These are phyloP conservation scores for Agrotis exclamationis DNA, from an alignment of 2,888 invertebrate genomes.

Conservation along the genomic window DNA sequence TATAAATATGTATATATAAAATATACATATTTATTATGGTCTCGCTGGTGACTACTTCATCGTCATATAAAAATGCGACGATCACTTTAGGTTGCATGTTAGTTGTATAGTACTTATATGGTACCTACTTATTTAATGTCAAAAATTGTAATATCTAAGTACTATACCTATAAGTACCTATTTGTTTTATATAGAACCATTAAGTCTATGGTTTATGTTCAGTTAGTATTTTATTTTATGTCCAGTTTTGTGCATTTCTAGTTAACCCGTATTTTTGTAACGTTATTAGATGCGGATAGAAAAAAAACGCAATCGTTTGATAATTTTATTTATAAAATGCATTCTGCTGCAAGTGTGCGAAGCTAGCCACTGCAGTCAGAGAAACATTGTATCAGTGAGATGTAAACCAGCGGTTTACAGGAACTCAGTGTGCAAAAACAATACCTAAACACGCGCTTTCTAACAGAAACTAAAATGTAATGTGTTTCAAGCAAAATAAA, in stretches of 20 bases:
- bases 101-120: too few relatives aligned
- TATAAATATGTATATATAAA: too few relatives aligned
- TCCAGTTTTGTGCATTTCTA: constrained; percentile 10
- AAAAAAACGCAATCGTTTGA: not conserved
- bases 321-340: not conserved
- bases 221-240: constrained; percentile 1
- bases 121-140: too few relatives aligned
- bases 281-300: constrained; percentile 48
- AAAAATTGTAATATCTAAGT: too few relatives aligned
- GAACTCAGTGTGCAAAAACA: not conserved
- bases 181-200: too few relatives aligned
- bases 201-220: not conserved
- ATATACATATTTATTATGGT: too few relatives aligned
- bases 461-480: not conserved
- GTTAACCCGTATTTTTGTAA: constrained; percentile 8
- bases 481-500: not conserved
- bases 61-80: too few relatives aligned
- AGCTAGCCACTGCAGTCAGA: not conserved
- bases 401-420: not conserved
- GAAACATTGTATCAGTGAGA: not conserved
- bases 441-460: not conserved
- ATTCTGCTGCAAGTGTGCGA: not conserved
- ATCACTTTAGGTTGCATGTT: too few relatives aligned
- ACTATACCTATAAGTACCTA: too few relatives aligned
- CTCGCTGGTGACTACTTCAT: too few relatives aligned